A percentile compares a stretch with the other conserved stretches of the same genome.
These are phyloP conservation scores for Eugnorisma glareosa DNA, from an alignment of 2,888 invertebrate species.

Conservation along the genomic window DNA sequence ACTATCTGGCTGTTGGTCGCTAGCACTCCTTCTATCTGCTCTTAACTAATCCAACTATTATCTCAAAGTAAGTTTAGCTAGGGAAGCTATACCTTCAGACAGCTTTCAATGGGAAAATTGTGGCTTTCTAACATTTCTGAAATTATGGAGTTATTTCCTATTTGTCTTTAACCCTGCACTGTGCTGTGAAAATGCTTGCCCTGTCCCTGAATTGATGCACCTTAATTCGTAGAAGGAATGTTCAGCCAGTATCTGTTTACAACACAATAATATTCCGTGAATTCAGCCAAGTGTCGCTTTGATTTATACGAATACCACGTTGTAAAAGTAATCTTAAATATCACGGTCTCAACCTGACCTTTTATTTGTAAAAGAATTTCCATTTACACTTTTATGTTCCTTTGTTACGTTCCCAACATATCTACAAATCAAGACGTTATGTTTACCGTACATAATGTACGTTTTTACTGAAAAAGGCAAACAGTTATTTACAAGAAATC, in stretches of 20 bases:
- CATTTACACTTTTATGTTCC: constrained; percentile 75
- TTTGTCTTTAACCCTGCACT: background rate
- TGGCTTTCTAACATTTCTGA: background rate
- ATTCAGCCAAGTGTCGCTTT: constrained; percentile 60
- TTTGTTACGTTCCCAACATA: constrained; percentile 69
- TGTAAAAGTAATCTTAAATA: constrained; percentile 75
- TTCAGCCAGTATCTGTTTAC: constrained; percentile 27
- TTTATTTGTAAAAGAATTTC: constrained; percentile 73
- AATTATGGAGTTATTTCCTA: background rate
- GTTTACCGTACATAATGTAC: constrained; percentile 63
- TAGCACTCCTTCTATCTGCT: background rate
- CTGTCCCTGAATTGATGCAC: background rate
- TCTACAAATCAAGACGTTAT: constrained; percentile 74
- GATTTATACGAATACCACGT: constrained; percentile 66
- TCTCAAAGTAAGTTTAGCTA: background rate
- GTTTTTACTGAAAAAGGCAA: constrained; percentile 68
- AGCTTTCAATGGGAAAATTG: background rate
- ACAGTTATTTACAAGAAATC: constrained; percentile 62
- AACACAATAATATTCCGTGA: constrained; percentile 50
- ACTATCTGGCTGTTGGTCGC: background rate
- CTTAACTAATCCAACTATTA: too few species aligned
- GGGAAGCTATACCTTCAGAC: too few species aligned
- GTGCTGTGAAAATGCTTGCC: background rate
- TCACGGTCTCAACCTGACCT: constrained; percentile 76
- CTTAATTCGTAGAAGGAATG: constrained; percentile 37